These are phyloP conservation scores for Pseudomugil tenellus DNA, from an alignment of 2,797 vertebrate species.

Conservation along the genomic window DNA sequence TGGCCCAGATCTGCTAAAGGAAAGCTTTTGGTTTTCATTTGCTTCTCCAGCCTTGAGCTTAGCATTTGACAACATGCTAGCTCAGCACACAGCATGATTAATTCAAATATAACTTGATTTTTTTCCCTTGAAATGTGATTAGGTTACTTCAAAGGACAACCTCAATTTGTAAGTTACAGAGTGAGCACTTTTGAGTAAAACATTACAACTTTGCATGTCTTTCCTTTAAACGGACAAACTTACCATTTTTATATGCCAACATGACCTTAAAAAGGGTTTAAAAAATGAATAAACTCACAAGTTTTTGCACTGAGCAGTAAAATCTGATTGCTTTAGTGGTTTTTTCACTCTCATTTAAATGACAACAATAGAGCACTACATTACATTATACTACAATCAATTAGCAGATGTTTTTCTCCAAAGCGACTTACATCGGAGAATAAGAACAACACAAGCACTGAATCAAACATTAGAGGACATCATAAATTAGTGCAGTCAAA, in stretches of 20 bases:
- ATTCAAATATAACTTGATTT: slow-evolving; percentile 44
- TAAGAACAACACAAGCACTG: too few relatives aligned
- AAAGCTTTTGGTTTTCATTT: slow-evolving; percentile 50
- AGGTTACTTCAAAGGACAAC: slow-evolving; percentile 51
- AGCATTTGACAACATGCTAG: slow-evolving; percentile 55
- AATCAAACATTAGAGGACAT: too few relatives aligned
- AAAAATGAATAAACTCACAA: neutral
- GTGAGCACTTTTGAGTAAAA: slow-evolving; percentile 16
- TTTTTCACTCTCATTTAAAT: too few relatives aligned
- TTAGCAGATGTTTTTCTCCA: too few relatives aligned
- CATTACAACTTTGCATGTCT: neutral
- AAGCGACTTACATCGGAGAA: too few relatives aligned
- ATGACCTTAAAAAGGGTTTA: neutral
- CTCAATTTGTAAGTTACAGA: slow-evolving; percentile 27
- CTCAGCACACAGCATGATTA: slow-evolving; percentile 60
- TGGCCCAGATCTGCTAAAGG: slow-evolving; percentile 32
- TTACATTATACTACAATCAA: too few relatives aligned
- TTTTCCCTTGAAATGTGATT: slow-evolving; percentile 25
- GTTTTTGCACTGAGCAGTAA: neutral
- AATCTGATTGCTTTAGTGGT: neutral
- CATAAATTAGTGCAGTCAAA: too few relatives aligned
- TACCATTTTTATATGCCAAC: neutral
- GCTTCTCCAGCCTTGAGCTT: slow-evolving; percentile 44
- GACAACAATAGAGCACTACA: neutral
- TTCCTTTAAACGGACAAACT: neutral